A percentile compares a stretch with the other conserved stretches of the same genome.
Evolutionary conservation across 2,888 invertebrate genomes (phyloP).

Genomic region (Eumerus sabulonum): DNA sequence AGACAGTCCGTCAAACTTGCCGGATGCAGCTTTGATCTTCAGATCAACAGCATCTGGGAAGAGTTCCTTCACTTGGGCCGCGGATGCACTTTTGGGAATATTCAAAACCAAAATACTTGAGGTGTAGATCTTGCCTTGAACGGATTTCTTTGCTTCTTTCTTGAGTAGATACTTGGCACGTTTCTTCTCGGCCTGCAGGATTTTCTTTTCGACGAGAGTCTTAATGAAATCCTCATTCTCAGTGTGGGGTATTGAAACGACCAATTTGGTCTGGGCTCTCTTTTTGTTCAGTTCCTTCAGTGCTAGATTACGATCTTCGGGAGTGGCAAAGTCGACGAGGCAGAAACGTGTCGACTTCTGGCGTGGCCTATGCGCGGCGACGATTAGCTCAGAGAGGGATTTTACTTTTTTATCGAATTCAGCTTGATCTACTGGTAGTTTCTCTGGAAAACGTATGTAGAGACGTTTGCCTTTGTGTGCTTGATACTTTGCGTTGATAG

Average conservation of each 20-base stretch:
- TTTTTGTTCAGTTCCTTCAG: conserved; percentile 58
- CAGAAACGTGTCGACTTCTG: conserved; percentile 76
- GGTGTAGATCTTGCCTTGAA: conserved; percentile 71
- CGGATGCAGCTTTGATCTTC: conserved; percentile 72
- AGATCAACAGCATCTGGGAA: conserved; percentile 75
- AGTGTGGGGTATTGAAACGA: conserved; percentile 73
- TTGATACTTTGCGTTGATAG: conserved; percentile 71
- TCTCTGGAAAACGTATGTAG: conserved; percentile 74
- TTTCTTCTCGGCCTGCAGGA: conserved; percentile 72
- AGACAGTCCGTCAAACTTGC: conserved; percentile 70
- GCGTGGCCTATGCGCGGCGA: conserved; percentile 73
- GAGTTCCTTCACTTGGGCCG: conserved; percentile 72
- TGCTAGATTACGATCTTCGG: conserved; percentile 73
- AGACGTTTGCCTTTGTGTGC: conserved; percentile 74
- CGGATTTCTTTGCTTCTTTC: conserved; percentile 70
- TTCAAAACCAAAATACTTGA: conserved; percentile 74
- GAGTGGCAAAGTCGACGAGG: conserved; percentile 72
- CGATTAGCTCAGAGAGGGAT: conserved; percentile 71
- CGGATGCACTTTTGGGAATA: conserved; percentile 73
- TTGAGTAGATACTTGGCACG: conserved; percentile 72
- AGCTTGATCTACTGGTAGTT: conserved; percentile 71
- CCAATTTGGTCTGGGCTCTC: conserved; percentile 68
- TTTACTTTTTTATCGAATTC: conserved; percentile 72
- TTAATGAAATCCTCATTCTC: conserved; percentile 73
- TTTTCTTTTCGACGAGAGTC: conserved; percentile 72